Conservation (phyloP, 2,797 vertebrate genomes). For the Cyclopterus lumpus region DNA sequence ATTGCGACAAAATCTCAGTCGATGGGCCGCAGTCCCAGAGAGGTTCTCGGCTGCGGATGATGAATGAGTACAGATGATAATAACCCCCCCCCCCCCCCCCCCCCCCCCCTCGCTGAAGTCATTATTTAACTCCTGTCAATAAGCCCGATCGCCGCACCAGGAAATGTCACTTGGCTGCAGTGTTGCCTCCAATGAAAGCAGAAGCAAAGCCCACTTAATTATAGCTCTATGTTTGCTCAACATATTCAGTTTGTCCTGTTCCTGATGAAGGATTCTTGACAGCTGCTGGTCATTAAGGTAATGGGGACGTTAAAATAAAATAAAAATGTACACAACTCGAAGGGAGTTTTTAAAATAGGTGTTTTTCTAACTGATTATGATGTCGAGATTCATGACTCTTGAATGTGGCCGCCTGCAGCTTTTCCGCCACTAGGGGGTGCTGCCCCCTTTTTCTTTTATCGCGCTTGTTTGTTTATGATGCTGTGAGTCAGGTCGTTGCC, state of each 20-base stretch:
- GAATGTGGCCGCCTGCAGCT: neutral
- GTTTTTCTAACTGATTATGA: neutral
- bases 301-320: neutral
- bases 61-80: constrained; percentile 33
- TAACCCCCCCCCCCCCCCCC: neutral
- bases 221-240: neutral
- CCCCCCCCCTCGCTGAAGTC: neutral
- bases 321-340: neutral
- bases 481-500: neutral
- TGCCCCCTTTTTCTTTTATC: neutral
- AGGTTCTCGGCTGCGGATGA: constrained; percentile 29
- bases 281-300: neutral
- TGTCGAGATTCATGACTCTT: neutral
- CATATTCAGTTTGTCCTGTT: neutral
- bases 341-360: neutral
- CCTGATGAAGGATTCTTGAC: neutral
- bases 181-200: neutral
- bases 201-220: neutral
- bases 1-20: constrained; percentile 46
- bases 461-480: neutral
- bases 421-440: neutral
- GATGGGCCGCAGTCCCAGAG: constrained; percentile 14
- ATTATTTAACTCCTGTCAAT: constrained; percentile 6
- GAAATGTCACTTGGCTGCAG: constrained; percentile 17
- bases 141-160: constrained; percentile 1